Conservation (phyloP, 2,888 invertebrate genomes). For the Neoascia interrupta region DNA sequence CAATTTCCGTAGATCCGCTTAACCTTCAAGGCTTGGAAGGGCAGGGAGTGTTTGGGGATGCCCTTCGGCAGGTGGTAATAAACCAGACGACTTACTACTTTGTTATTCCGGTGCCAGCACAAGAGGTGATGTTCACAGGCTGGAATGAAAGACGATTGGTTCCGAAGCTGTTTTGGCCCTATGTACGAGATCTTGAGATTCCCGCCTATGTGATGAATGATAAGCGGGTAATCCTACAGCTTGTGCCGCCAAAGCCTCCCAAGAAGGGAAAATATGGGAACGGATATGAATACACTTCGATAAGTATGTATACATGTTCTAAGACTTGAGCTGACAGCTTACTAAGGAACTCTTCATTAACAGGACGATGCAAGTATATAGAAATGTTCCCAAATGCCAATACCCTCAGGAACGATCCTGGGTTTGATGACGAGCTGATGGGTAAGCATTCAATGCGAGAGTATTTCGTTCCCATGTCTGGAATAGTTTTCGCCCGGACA, state of each 20-base stretch:
- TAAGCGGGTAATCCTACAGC: slow-evolving; percentile 74
- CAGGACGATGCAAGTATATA: slow-evolving; percentile 83
- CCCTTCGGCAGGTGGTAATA: slow-evolving; percentile 74
- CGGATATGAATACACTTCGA: slow-evolving; percentile 76
- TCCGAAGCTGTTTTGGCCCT: slow-evolving; percentile 76
- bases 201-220: slow-evolving; percentile 76
- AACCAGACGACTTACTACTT: slow-evolving; percentile 76
- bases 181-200: slow-evolving; percentile 76
- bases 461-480: not conserved
- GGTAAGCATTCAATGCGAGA: too few species aligned
- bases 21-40: slow-evolving; percentile 72
- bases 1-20: slow-evolving; percentile 75
- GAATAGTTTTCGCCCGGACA: not conserved
- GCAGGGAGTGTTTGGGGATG: slow-evolving; percentile 73
- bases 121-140: slow-evolving; percentile 75
- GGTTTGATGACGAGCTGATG: slow-evolving; percentile 81
- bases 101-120: slow-evolving; percentile 77
- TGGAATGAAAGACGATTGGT: slow-evolving; percentile 77
- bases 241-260: slow-evolving; percentile 78
- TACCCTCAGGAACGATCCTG: slow-evolving; percentile 80
- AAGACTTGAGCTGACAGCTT: not conserved
- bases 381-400: slow-evolving; percentile 83
- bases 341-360: slow-evolving; percentile 71
- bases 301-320: slow-evolving; percentile 70
- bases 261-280: slow-evolving; percentile 73